phyloP scores from a whole-genome alignment of 2,113 vertebrate genomes.

The Panthera uncia region DNA sequence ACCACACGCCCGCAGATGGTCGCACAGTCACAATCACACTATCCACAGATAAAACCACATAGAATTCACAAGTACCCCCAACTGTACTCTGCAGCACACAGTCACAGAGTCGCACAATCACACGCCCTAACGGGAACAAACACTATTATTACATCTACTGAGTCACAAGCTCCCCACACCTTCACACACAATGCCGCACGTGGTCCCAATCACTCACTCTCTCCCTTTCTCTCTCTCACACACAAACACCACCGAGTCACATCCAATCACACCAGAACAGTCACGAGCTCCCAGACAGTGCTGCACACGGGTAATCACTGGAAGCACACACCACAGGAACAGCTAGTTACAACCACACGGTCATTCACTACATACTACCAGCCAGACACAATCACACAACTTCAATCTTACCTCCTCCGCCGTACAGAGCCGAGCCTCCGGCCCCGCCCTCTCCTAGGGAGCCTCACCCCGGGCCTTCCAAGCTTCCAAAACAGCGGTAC shows the following conservation, averaged over 20 bases:
- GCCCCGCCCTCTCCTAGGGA: neutral
- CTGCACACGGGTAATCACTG: neutral
- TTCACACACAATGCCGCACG: neutral
- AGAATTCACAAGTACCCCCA: neutral
- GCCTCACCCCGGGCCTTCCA: neutral
- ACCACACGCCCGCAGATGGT: neutral
- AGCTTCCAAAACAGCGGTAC: neutral
- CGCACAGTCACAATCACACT: neutral
- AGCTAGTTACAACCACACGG: neutral
- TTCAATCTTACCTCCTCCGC: neutral
- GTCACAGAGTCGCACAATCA: neutral
- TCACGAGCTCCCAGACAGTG: neutral
- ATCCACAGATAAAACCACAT: neutral
- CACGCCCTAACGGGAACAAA: neutral
- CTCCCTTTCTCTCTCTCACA: neutral
- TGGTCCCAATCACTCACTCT: neutral
- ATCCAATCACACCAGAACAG: neutral
- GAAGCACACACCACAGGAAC: neutral
- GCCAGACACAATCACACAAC: neutral
- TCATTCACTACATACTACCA: neutral
- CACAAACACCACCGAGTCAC: neutral
- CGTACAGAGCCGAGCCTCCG: neutral
- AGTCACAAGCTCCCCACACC: neutral
- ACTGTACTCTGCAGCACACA: neutral
- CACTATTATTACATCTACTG: neutral